These are phyloP conservation scores for Cheilosia pagana DNA, from an alignment of 2,888 invertebrate species.

Conservation along the genomic window DNA sequence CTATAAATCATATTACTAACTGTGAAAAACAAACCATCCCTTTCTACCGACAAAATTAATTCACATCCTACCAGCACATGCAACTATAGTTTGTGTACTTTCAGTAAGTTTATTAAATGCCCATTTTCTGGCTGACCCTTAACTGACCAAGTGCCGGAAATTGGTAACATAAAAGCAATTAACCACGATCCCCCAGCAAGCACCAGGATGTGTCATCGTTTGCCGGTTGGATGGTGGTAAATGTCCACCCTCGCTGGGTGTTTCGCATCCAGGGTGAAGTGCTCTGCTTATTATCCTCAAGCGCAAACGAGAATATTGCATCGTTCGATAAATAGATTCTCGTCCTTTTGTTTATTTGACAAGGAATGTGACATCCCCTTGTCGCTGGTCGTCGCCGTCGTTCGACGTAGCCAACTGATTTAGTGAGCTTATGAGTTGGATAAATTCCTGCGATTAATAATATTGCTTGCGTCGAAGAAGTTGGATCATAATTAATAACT, in stretches of 20 bases:
- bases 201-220: constrained; percentile 69
- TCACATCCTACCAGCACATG: constrained; percentile 4
- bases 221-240: constrained; percentile 58
- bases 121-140: constrained; percentile 65
- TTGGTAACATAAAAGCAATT: constrained; percentile 75
- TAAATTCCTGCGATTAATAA: constrained; percentile 73
- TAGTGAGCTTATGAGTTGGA: constrained; percentile 74
- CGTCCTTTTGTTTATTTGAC: constrained; percentile 71
- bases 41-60: constrained; percentile 2
- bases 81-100: constrained; percentile 1
- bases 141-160: constrained; percentile 70
- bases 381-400: background rate
- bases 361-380: constrained; percentile 68
- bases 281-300: constrained; percentile 62
- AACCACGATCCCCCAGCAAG: constrained; percentile 58
- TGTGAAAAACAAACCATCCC: background rate
- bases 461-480: constrained; percentile 53
- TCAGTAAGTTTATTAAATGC: constrained; percentile 66
- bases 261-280: constrained; percentile 40
- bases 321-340: constrained; percentile 63
- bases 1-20: no score
- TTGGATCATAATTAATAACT: constrained; percentile 73
- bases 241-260: constrained; percentile 58
- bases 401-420: constrained; percentile 61
- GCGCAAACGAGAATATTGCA: constrained; percentile 52